Percentiles rank a stretch among this genome's conserved stretches.
Conservation (phyloP, 2,113 vertebrate species). For the Cavia aperea region DNA sequence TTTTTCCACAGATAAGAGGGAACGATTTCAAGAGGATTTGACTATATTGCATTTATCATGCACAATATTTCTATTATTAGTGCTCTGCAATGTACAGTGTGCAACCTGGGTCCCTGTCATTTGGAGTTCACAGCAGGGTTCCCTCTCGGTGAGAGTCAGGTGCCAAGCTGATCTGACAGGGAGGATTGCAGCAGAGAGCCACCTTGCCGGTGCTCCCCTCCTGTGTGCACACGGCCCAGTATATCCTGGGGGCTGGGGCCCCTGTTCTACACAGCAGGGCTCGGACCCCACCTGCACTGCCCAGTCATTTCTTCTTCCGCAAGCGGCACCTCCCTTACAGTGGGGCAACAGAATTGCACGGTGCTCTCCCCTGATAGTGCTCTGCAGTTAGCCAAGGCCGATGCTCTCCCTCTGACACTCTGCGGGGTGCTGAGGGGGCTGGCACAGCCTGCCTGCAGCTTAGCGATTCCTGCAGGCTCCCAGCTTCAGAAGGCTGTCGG, state of each 20-base stretch:
- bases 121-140: background rate
- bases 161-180: background rate
- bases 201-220: background rate
- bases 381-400: background rate
- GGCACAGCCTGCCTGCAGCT: rapidly evolving
- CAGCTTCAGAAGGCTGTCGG: rapidly evolving
- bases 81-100: background rate
- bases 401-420: background rate
- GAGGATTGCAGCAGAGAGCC: background rate
- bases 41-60: background rate
- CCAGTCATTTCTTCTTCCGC: rapidly evolving
- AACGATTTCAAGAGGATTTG: background rate
- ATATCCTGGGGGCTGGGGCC: background rate
- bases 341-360: too few relatives aligned
- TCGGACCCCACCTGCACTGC: background rate
- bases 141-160: background rate
- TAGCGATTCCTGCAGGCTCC: rapidly evolving
- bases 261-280: background rate
- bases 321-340: background rate
- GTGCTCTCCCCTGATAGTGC: too few relatives aligned
- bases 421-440: background rate
- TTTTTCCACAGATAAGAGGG: background rate
- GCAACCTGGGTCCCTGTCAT: background rate
- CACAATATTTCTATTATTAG: background rate
- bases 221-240: background rate